Base-by-base conservation (phyloP, 2,113 vertebrate species). In the Zapus hudsonius region DNA sequence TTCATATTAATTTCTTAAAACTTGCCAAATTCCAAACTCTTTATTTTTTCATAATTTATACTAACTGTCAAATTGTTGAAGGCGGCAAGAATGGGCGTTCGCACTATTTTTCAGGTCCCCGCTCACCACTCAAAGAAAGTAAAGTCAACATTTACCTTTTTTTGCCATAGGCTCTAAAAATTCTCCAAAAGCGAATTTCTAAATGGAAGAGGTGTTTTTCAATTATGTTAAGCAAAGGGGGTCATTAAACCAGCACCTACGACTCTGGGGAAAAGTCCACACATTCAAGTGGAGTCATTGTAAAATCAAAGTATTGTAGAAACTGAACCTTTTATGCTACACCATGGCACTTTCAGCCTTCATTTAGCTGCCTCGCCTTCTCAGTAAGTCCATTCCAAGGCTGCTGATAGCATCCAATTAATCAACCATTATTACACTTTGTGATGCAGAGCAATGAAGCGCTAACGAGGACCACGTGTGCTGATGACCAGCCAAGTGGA, bases 401-500 rank as follows among this genome's bases (percentile, higher is more conserved):
- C 95, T 97, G 93, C 93, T 97, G 96, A 98, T 97, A 97, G 92
- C 96, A 97, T 79, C 96, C 92, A 97, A 97, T 98, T 98, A 98
- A 97, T 95, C 97, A 97, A 92, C 79, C 59, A 92, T 96, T 95
- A 97, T 97, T 97, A 44, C 1, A 85, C 97, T 96, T 96, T 92
- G 97, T 95, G 96, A 96, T 96, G 93, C 63, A 75, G 91, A 98
- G 95, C 97, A 97, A 97, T 93, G 95, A 98, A 97, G 98, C 97
- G 97, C 96, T 98, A 98, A 98, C 92, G 95, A 98, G 97, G 95
- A 98, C 96, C 98, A 98, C 96, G 95, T 98, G 98, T 97, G 97
- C 78, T 72, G 95, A 94, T 93, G 96, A 98, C 96, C 96, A 92
- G 47, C 97, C 96, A 95, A 97, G 78, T 69, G 83, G 94, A 98